Evolutionary conservation across 2,888 invertebrate species (phyloP), one percentile per base, ranked within the genome.

Genomic region (Petrolisthes manimaculis): DNA sequence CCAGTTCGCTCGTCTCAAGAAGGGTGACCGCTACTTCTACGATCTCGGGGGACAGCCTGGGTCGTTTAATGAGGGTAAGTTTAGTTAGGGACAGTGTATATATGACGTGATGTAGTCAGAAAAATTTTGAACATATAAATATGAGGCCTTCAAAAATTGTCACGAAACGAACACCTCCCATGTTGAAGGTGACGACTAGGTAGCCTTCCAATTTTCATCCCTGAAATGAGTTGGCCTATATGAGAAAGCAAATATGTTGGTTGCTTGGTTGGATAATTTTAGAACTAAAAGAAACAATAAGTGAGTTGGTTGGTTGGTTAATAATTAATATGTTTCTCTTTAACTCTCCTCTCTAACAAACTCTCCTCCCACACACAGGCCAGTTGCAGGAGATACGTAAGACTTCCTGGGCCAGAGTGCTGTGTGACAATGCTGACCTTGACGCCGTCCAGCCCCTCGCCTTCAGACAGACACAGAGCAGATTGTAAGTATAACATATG

Each of bases 381-480:
- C 97, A 97, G 92, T 93, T 98, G 8, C 95, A 95, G 84, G 97
- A 97, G 91, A 95, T 97, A 83, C 95, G 96, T 81, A 96, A 96
- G 92, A 95, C 96, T 0, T 95, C 96, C 0, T 93, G 97, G 0
- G 95, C 97, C 0, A 96, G 97, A 4, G 93, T 97, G 4, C 93
- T 98, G 8, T 98, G 98, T 92, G 95, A 95, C 8, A 95, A 96
- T 85, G 95, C 96, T 0, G 95, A 95, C 79, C 94, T 94, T 56
- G 93, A 93, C 6, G 95, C 94, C 88, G 95, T 97, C 18, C 97
- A 97, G 92, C 96, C 97, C 0, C 96, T 95, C 92, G 96, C 96
- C 0, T 97, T 97, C 92, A 67, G 69, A n/a, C 89, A 88, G 37
- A 78, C 89, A 12, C 24, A 80, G 24, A 84, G 71, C 75, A 53